Evolutionary conservation across 2,888 invertebrate species (phyloP).

Genomic region (Acronicta leporina): DNA sequence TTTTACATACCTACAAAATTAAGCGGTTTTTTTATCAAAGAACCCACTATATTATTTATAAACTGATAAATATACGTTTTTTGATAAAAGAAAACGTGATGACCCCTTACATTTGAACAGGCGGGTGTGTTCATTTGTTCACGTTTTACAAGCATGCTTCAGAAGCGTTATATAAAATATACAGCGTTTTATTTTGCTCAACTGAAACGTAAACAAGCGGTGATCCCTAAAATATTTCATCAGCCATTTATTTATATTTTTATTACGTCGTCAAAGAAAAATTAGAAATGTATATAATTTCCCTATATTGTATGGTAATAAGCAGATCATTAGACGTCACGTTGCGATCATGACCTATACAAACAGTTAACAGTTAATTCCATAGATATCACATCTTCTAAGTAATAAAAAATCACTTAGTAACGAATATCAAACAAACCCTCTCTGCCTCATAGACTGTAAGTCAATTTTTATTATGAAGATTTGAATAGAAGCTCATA

Average conservation of each 20-base stretch:
- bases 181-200: not conserved
- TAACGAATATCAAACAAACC: too few species aligned
- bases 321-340: slow-evolving; percentile 34
- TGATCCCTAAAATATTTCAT: not conserved
- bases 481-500: too few species aligned
- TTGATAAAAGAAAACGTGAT: too few species aligned
- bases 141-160: slow-evolving; percentile 1
- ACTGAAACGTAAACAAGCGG: not conserved
- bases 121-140: too few species aligned
- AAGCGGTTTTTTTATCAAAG: too few species aligned
- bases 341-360: slow-evolving; percentile 65
- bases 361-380: slow-evolving; percentile 54
- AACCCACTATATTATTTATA: too few species aligned
- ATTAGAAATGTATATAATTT: slow-evolving; percentile 20
- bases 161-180: not conserved
- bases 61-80: too few species aligned
- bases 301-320: slow-evolving; percentile 7
- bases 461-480: too few species aligned
- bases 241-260: not conserved
- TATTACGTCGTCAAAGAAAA: slow-evolving; percentile 10
- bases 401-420: too few species aligned
- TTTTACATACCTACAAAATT: too few species aligned
- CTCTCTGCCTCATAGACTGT: too few species aligned
- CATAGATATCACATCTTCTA: not conserved
- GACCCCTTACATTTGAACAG: too few species aligned